Evolutionary conservation across 2,113 vertebrate genomes (phyloP), one percentile per base, ranked within the genome.

Genomic region (Telmatochromis brichardi): DNA sequence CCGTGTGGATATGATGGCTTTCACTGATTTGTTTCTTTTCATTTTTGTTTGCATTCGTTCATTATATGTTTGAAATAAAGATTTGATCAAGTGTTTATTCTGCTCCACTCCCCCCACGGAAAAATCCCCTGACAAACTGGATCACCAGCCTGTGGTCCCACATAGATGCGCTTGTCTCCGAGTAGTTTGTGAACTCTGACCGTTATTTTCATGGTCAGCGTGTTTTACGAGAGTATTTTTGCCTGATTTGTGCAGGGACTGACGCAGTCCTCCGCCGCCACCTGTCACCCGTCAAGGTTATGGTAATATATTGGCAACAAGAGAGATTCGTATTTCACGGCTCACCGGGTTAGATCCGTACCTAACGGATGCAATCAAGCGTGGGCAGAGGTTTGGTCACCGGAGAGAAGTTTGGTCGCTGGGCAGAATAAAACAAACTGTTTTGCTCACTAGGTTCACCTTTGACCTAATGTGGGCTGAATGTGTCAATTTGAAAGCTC

Each of bases 261-360:
- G 76, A n/a, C 5, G 81, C 37, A 58, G 21, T 53, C 26, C 60
- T 17, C 33, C 2, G 19, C 42, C 2, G 0, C 68, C 68, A 79
- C 73, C 88, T 83, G 85, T 88, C 90, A 73, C 47, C 9, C 8
- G 3, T 8, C 85, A 51, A 83, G 83, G 93, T 90, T 88, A 81
- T 28, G 17, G 19, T 53, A 33, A 87, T 51, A 54, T 19, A 17
- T 8, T 7, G 6, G 19, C 26, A 47, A 13, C 63, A 14, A 73
- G 58, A 57, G 53, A 45, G 21, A 78, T 35, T 86, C 82, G 4
- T 81, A 79, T 87, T 86, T 87, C 73, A 87, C 1, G 63, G 80
- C 40, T 84, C 50, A 13, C 47, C 5, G 33, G 79, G 79, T 81
- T 68, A 35, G 45, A 89, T 23, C 21, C 2, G 10, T 58, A 15